Evolutionary conservation across 2,113 vertebrate species (phyloP).

Genomic region (Ammodytes dubius): DNA sequence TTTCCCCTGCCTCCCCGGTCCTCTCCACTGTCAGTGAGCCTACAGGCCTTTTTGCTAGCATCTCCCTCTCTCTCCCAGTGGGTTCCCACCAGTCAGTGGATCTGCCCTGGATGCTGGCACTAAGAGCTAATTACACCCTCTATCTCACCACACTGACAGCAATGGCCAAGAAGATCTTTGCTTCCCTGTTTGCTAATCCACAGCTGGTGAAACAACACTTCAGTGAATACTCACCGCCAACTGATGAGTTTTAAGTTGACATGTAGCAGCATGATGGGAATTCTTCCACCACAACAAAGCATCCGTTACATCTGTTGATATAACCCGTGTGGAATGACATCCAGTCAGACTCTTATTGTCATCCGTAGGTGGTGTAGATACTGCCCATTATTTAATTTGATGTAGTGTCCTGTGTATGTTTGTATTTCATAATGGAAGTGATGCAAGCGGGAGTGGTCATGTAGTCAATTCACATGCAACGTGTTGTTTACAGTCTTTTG

Average conservation of each 20-base stretch:
- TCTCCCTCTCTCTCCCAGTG: slow-evolving; percentile 57
- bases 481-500: not conserved
- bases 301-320: slow-evolving; percentile 7
- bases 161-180: slow-evolving; percentile 55
- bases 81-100: slow-evolving; percentile 65
- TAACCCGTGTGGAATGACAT: slow-evolving; percentile 21
- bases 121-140: slow-evolving; percentile 75
- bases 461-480: slow-evolving; percentile 11
- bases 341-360: slow-evolving; percentile 21
- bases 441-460: slow-evolving; percentile 19
- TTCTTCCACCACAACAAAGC: slow-evolving; percentile 39
- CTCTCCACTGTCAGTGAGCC: slow-evolving; percentile 62
- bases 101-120: slow-evolving; percentile 68
- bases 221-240: slow-evolving; percentile 39
- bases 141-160: slow-evolving; percentile 63
- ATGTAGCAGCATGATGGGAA: slow-evolving; percentile 53
- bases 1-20: slow-evolving; percentile 46
- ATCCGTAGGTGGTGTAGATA: not conserved
- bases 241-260: slow-evolving; percentile 57
- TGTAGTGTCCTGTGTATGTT: slow-evolving; percentile 17
- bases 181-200: slow-evolving; percentile 60
- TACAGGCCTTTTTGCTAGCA: slow-evolving; percentile 56
- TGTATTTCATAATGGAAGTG: slow-evolving; percentile 18
- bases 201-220: slow-evolving; percentile 62
- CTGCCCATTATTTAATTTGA: slow-evolving; percentile 41